Evolutionary conservation across 2,888 invertebrate species (phyloP), one percentile per base, ranked within the genome.

Genomic region (Xanthorhoe spadicearia): DNA sequence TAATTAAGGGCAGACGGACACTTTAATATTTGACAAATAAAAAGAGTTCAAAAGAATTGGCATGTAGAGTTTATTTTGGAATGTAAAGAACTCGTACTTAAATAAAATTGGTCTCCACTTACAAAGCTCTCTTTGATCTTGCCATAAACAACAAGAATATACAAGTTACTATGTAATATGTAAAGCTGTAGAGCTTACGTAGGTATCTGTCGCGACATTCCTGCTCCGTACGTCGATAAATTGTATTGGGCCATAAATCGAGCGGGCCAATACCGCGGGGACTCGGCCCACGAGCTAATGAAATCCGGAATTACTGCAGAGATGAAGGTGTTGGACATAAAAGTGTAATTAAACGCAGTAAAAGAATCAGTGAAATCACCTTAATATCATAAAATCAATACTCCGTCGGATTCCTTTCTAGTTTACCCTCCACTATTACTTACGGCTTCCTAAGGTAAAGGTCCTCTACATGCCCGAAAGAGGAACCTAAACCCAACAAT

Each of bases 161-260:
- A 18, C 49, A 54, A 54, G 64, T 62, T 56, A 56, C 49, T 63
- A 49, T 58, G 50, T 59, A 56, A 50, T 35, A 63, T 61, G 67
- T 61, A 46, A 56, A 60, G 60, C 23, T 62, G 17, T 51, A 35
- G 10, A 49, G 54, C 53, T 60, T 67, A 62, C 51, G 52, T 53
- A 35, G 38, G 54, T 68, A 43, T 62, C 64, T 48, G 56, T 64
- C 61, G 43, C 67, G 75, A 78, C 80, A 81, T 83, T 82, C 77
- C 77, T 69, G 76, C 74, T 73, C 77, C 64, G 69, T 68, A 62
- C 59, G 65, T 65, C 71, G 67, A 72, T 74, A 74, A 74, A 87
- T 86, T 84, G 84, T 85, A 85, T 84, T 81, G 81, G 72, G 76
- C 83, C 77, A 84, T 88, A 88, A 87, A 88, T 88, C 81, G 77